Percentiles rank a stretch among this genome's conserved stretches.
These are phyloP conservation scores for Ochropleura leucogaster DNA, from an alignment of 2,888 invertebrate species.

Conservation along the genomic window DNA sequence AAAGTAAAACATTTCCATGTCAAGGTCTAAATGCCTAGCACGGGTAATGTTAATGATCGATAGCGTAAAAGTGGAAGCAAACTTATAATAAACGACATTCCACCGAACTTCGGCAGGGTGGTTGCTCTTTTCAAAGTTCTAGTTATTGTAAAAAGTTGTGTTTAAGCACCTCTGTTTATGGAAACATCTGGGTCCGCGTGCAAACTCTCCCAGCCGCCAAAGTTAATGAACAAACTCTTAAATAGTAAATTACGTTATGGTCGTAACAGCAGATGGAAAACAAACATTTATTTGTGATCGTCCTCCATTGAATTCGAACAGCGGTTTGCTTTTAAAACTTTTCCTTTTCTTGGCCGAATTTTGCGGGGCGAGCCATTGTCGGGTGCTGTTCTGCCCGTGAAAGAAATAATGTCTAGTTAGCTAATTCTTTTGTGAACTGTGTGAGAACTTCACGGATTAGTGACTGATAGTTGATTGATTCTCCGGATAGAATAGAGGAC, in stretches of 20 bases:
- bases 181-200: conserved; percentile 34
- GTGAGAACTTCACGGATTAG: conserved; percentile 34
- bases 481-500: conserved; percentile 16
- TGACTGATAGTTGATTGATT: conserved; percentile 30
- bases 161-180: conserved; percentile 30
- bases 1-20: conserved; percentile 53
- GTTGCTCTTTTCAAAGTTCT: conserved; percentile 44
- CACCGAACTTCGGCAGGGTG: conserved; percentile 24
- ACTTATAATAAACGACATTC: conserved; percentile 33
- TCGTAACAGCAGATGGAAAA: conserved; percentile 53
- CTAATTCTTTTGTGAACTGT: conserved; percentile 41
- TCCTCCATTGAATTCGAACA: conserved; percentile 67
- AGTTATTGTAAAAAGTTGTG: conserved; percentile 55
- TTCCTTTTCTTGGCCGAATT: conserved; percentile 70
- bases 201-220: conserved; percentile 22
- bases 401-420: conserved; percentile 58
- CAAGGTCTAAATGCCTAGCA: conserved; percentile 52
- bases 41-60: conserved; percentile 52
- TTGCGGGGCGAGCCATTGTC: conserved; percentile 67
- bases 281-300: conserved; percentile 60
- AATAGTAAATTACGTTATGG: conserved; percentile 55
- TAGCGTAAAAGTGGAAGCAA: conserved; percentile 44
- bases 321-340: conserved; percentile 77
- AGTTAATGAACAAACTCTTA: conserved; percentile 51
- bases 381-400: conserved; percentile 9